Conservation (phyloP, 2,797 vertebrate species). For the Phylloscopus collybita region DNA sequence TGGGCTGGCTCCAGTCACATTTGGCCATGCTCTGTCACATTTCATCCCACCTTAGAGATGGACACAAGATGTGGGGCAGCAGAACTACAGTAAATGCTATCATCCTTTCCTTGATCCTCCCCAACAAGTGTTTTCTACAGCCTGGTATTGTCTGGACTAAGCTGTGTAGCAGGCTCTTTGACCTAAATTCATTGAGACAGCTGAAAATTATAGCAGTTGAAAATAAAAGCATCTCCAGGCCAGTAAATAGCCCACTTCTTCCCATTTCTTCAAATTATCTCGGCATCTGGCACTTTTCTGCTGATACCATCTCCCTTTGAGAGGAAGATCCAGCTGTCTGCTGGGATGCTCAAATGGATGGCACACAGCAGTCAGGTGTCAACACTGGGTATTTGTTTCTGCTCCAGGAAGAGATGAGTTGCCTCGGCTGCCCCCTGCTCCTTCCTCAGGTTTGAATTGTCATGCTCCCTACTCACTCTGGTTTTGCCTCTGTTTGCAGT, state of each 20-base stretch:
- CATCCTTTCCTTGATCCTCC: neutral
- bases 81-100: neutral
- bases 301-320: neutral
- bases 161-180: neutral
- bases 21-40: neutral
- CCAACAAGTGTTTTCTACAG: neutral
- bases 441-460: neutral
- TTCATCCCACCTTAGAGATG: neutral
- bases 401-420: neutral
- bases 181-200: conserved; percentile 36
- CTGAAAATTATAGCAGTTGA: conserved; percentile 39
- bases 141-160: neutral
- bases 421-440: neutral
- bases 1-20: neutral
- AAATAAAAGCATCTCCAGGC: conserved; percentile 23
- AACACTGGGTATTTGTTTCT: neutral
- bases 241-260: conserved; percentile 23
- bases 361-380: neutral
- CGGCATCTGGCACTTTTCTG: neutral
- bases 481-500: neutral
- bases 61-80: neutral
- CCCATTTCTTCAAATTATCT: conserved; percentile 27
- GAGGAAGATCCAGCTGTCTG: neutral
- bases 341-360: neutral
- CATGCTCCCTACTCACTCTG: neutral